These are phyloP conservation scores for Anaspis maculata DNA, from an alignment of 2,888 invertebrate genomes.

Conservation along the genomic window DNA sequence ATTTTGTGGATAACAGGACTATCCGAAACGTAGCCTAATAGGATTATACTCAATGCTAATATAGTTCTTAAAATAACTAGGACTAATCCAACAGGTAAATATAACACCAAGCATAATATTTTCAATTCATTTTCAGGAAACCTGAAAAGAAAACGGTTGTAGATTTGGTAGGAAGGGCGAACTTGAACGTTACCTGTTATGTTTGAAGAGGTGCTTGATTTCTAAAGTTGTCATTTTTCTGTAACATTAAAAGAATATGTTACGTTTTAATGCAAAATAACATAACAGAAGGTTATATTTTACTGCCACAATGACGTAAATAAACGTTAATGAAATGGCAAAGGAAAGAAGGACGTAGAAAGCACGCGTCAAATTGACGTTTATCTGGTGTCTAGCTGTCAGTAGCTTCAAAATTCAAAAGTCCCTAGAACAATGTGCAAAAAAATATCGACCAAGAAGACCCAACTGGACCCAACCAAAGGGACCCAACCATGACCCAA, in stretches of 20 bases:
- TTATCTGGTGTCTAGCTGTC: too few relatives aligned
- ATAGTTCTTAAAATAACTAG: conserved; percentile 46
- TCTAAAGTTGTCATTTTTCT: conserved; percentile 38
- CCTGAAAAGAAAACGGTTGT: conserved; percentile 36
- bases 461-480: too few relatives aligned
- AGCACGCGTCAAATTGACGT: too few relatives aligned
- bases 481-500: too few relatives aligned
- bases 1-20: conserved; percentile 48
- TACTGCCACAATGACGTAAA: too few relatives aligned
- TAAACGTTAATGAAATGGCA: too few relatives aligned
- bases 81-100: conserved; percentile 50
- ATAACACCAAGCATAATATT: conserved; percentile 47
- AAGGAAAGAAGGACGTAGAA: too few relatives aligned
- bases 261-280: conserved; percentile 14
- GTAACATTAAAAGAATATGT: conserved; percentile 18
- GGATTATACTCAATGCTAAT: conserved; percentile 47
- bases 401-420: too few relatives aligned
- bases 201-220: conserved; percentile 37
- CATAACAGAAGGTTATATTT: conserved; percentile 16
- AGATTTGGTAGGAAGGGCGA: not conserved
- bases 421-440: too few relatives aligned
- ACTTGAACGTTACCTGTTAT: conserved; percentile 29
- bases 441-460: too few relatives aligned
- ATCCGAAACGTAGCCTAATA: conserved; percentile 50
- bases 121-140: conserved; percentile 44